A percentile compares a stretch with the other conserved stretches of the same genome.
Conservation (phyloP, 1,140 invertebrate species). For the Drosophila lowei region DNA sequence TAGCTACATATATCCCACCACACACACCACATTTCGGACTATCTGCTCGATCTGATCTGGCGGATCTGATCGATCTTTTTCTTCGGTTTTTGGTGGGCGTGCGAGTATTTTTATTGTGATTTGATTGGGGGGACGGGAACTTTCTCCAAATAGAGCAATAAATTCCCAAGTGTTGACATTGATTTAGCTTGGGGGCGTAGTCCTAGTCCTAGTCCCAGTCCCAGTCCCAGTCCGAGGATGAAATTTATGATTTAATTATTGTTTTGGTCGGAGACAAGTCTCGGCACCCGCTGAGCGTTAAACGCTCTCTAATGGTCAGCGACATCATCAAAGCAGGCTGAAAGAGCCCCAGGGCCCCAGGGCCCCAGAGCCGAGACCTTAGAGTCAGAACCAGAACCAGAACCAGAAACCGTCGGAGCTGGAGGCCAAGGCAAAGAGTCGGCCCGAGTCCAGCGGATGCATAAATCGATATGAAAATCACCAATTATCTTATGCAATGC, state of each 20-base stretch:
- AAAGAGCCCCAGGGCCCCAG: not conserved
- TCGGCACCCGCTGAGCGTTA: slow-evolving; percentile 53
- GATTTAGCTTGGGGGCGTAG: slow-evolving; percentile 50
- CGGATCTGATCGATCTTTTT: slow-evolving; percentile 1
- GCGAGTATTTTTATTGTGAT: slow-evolving; percentile 75
- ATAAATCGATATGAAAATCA: slow-evolving; percentile 82
- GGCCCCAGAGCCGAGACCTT: not conserved
- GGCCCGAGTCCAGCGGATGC: slow-evolving; percentile 55
- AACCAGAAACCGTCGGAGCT: not conserved
- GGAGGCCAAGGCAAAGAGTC: not conserved
- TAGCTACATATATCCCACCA: not conserved
- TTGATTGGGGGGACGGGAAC: slow-evolving; percentile 39
- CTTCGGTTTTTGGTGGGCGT: slow-evolving; percentile 46
- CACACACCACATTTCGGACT: slow-evolving; percentile 32
- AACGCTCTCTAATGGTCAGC: slow-evolving; percentile 49
- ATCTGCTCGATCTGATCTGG: not conserved
- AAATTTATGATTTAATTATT: slow-evolving; percentile 79
- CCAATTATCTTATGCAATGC: slow-evolving; percentile 80
- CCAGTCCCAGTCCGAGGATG: not conserved
- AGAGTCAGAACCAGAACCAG: slow-evolving; percentile 1
- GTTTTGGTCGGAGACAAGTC: slow-evolving; percentile 42
- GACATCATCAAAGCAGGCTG: slow-evolving; percentile 15
- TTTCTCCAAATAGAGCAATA: slow-evolving; percentile 76
- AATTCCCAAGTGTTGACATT: slow-evolving; percentile 64
- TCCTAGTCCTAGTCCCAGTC: not conserved